A percentile compares a stretch with the other conserved stretches of the same genome.
Conservation (phyloP, 2,797 vertebrate species). For the Myiotriccus ornatus region DNA sequence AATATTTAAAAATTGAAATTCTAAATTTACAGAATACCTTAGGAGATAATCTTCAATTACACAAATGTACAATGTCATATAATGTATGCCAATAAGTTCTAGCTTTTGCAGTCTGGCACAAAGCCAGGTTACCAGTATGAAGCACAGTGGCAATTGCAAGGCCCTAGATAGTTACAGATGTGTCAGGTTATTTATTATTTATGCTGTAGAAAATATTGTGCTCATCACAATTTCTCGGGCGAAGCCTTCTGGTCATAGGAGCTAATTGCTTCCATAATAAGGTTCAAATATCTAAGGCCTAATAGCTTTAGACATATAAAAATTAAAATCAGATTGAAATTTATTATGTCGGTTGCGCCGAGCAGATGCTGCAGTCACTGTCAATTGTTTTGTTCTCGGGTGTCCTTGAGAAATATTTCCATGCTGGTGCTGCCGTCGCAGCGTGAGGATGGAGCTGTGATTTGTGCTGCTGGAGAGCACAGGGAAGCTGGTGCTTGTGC, state of each 20-base stretch:
- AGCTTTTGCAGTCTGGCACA: neutral
- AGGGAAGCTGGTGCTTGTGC: constrained; percentile 5
- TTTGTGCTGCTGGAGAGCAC: constrained; percentile 44
- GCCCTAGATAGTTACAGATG: neutral
- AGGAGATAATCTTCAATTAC: neutral
- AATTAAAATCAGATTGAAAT: constrained; percentile 37
- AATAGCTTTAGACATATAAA: constrained; percentile 37
- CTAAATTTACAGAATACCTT: neutral
- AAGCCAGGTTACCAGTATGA: neutral
- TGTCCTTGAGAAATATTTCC: constrained; percentile 56
- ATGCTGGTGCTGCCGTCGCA: neutral
- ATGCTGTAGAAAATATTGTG: neutral
- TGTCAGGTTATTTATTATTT: constrained; percentile 2
- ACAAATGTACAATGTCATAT: neutral
- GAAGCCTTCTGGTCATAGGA: neutral
- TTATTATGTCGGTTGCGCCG: neutral
- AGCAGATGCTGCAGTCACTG: constrained; percentile 34
- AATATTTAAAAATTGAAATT: neutral
- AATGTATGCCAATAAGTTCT: neutral
- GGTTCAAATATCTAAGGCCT: constrained; percentile 25
- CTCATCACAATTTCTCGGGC: neutral
- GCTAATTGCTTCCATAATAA: neutral
- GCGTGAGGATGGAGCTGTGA: neutral
- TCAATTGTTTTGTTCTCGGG: neutral
- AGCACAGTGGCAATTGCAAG: neutral